These are phyloP conservation scores for Probosciger aterrimus DNA, from an alignment of 2,113 vertebrate species.

Conservation along the genomic window DNA sequence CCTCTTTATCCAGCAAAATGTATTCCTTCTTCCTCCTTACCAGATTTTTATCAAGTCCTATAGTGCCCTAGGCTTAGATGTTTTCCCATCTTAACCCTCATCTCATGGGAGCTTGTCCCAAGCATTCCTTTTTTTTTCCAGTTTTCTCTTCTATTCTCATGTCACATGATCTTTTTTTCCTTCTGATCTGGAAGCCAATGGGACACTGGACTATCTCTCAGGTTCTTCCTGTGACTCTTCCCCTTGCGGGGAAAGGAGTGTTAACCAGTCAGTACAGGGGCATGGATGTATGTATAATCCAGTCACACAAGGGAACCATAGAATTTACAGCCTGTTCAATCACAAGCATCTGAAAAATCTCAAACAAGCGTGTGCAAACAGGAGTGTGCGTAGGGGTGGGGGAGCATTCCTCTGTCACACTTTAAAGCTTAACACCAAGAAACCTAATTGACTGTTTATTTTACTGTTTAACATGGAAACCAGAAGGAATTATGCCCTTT, in stretches of 20 bases:
- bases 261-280: neutral
- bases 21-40: neutral
- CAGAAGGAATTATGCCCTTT: constrained; percentile 12
- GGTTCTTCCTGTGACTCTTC: neutral
- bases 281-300: neutral
- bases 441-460: neutral
- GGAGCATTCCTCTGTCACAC: neutral
- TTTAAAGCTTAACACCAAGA: neutral
- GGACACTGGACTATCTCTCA: neutral
- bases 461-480: neutral
- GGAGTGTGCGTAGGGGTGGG: neutral
- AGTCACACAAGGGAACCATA: neutral
- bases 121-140: neutral
- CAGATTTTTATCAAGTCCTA: neutral
- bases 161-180: neutral
- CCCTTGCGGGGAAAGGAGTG: neutral
- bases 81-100: neutral
- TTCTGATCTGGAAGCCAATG: neutral
- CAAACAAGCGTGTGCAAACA: neutral
- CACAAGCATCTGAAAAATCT: neutral
- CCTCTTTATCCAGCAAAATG: neutral
- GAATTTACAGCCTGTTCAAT: neutral
- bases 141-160: neutral
- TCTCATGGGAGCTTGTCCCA: neutral
- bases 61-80: neutral